Evolutionary conservation across 2,888 invertebrate species (phyloP).

Genomic region (Kryphioiulus occultus): DNA sequence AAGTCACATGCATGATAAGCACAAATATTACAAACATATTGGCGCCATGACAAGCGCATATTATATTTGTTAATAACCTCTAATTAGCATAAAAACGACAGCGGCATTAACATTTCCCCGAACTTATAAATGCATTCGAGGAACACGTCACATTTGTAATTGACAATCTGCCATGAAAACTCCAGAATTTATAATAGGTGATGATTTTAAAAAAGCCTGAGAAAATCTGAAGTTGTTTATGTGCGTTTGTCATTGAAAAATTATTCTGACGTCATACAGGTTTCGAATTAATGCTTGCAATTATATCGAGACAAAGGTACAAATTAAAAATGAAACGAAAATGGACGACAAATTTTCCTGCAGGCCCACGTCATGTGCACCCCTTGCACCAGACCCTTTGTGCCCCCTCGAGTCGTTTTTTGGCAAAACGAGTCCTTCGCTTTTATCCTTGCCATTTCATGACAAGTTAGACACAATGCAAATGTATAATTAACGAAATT

Average conservation of each 20-base stretch:
- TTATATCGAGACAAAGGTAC: neutral
- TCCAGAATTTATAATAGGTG: no score
- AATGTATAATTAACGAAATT: conserved; percentile 51
- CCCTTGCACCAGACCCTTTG: neutral
- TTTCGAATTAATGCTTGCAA: neutral
- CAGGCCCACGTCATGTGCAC: neutral
- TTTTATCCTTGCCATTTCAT: conserved; percentile 49
- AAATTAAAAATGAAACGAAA: neutral
- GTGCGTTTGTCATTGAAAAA: neutral
- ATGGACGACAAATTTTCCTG: conserved; percentile 19
- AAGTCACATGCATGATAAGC: neutral
- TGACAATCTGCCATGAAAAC: no score
- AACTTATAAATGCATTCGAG: no score
- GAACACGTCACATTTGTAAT: no score
- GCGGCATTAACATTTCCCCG: no score
- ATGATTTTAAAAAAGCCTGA: no score
- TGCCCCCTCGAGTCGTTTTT: conserved; percentile 35
- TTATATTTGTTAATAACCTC: no score
- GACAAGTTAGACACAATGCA: conserved; percentile 49
- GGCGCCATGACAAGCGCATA: no score
- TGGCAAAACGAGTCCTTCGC: conserved; percentile 43
- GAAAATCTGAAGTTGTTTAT: no score
- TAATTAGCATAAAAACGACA: no score
- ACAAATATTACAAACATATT: no score
- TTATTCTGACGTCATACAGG: neutral